phyloP scores from a whole-genome alignment of 2,888 invertebrate genomes.

The Drosophila gaucha region DNA sequence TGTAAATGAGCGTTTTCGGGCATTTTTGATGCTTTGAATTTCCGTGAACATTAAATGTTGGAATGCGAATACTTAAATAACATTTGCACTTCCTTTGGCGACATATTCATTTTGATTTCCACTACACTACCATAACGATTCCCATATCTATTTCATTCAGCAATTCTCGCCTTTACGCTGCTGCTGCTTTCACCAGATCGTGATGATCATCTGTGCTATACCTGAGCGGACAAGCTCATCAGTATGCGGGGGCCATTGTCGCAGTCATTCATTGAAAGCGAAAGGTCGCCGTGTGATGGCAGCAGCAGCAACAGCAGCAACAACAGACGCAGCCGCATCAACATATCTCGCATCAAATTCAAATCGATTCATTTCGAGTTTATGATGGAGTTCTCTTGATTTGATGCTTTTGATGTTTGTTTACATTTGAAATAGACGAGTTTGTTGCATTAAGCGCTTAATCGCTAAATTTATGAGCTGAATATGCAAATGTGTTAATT shows the following conservation, averaged over 20 bases:
- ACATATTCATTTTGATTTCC: slow-evolving; percentile 32
- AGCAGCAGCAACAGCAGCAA: neutral
- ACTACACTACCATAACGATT: slow-evolving; percentile 14
- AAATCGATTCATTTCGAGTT: slow-evolving; percentile 66
- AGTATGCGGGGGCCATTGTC: slow-evolving; percentile 68
- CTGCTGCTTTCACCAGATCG: slow-evolving; percentile 65
- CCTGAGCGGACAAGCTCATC: slow-evolving; percentile 47
- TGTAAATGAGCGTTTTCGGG: slow-evolving; percentile 33
- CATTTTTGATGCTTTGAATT: slow-evolving; percentile 41
- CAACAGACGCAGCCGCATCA: neutral
- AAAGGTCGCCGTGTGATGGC: slow-evolving; percentile 53
- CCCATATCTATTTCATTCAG: slow-evolving; percentile 60
- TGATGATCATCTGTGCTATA: slow-evolving; percentile 59
- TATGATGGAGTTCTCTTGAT: slow-evolving; percentile 37
- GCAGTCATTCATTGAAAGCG: slow-evolving; percentile 68
- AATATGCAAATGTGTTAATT: slow-evolving; percentile 65
- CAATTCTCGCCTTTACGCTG: slow-evolving; percentile 61
- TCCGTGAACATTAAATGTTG: slow-evolving; percentile 46
- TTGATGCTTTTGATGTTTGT: slow-evolving; percentile 42
- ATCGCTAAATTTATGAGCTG: slow-evolving; percentile 59
- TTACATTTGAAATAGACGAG: slow-evolving; percentile 38
- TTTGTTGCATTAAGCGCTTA: slow-evolving; percentile 23
- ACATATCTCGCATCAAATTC: slow-evolving; percentile 42
- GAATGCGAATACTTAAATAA: slow-evolving; percentile 11
- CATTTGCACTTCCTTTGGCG: slow-evolving; percentile 54